Percentiles rank a stretch among this genome's conserved stretches.
phyloP scores from a whole-genome alignment of 2,113 vertebrate genomes.

The Patagioenas fasciata region DNA sequence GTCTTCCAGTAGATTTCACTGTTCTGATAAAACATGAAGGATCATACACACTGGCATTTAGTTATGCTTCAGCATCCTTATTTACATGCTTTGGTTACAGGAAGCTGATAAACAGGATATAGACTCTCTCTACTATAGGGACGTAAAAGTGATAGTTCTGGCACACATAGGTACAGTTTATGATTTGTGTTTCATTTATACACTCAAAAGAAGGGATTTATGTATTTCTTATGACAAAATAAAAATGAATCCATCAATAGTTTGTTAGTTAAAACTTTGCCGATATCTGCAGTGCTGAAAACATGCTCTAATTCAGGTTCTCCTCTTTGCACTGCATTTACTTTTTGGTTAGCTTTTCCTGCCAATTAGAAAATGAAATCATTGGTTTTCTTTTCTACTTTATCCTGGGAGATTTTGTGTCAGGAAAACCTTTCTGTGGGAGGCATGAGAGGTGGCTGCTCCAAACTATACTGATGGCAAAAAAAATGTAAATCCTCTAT shows the following conservation, averaged over 20 bases:
- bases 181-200: neutral
- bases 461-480: neutral
- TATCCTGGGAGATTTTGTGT: conserved; percentile 2
- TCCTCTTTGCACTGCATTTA: neutral
- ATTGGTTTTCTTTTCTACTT: neutral
- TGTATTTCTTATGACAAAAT: neutral
- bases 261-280: neutral
- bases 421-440: neutral
- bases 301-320: neutral
- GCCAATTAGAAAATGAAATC: neutral
- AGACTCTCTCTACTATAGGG: neutral
- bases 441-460: neutral
- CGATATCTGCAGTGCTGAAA: neutral
- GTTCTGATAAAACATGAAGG: neutral
- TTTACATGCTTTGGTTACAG: neutral
- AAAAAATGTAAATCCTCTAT: neutral
- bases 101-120: neutral
- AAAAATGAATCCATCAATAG: neutral
- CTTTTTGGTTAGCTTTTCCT: neutral
- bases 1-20: neutral
- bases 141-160: neutral
- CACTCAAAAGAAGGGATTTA: neutral
- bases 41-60: neutral
- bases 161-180: neutral
- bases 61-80: neutral